Percentiles rank a stretch among this genome's conserved stretches.
Conservation (phyloP, 1,140 invertebrate genomes). For the Pogonomyrmex californicus region DNA sequence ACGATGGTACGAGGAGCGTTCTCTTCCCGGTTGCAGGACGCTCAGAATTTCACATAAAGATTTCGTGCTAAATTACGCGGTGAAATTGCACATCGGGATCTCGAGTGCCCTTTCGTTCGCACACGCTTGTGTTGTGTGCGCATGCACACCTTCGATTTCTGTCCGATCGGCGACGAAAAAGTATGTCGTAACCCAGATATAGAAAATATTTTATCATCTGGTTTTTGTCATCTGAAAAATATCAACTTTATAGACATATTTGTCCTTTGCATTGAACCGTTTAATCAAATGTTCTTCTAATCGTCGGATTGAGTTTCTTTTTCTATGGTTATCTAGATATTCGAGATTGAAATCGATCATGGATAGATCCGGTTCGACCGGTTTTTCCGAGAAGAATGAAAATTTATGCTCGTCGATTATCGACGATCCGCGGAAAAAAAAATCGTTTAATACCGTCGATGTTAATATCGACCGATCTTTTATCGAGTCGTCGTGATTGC, state of each 20-base stretch:
- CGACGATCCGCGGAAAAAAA: background rate
- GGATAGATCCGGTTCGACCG: constrained; percentile 46
- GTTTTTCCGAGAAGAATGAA: constrained; percentile 69
- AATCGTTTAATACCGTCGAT: constrained; percentile 3
- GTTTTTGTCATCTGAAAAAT: constrained; percentile 3
- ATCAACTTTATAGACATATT: background rate
- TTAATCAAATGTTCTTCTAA: background rate
- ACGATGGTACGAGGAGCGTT: background rate
- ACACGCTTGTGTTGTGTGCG: background rate
- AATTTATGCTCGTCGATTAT: constrained; percentile 8
- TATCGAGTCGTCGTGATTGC: constrained; percentile 15
- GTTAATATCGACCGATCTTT: too few relatives aligned
- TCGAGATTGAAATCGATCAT: constrained; percentile 11
- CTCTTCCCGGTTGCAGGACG: constrained; percentile 13
- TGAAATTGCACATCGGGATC: constrained; percentile 24
- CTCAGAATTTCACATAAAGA: background rate
- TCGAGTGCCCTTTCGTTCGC: background rate
- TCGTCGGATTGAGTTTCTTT: background rate
- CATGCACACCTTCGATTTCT: constrained; percentile 47
- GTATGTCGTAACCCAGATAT: constrained; percentile 75
- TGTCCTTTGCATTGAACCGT: background rate
- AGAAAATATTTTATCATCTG: constrained; percentile 67
- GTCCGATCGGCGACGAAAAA: constrained; percentile 63
- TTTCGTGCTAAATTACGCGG: constrained; percentile 4
- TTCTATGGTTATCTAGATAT: background rate